Percentiles rank a stretch among this genome's conserved stretches.
Evolutionary conservation across 2,888 invertebrate genomes (phyloP).

Genomic region (Lasius fuliginosus): DNA sequence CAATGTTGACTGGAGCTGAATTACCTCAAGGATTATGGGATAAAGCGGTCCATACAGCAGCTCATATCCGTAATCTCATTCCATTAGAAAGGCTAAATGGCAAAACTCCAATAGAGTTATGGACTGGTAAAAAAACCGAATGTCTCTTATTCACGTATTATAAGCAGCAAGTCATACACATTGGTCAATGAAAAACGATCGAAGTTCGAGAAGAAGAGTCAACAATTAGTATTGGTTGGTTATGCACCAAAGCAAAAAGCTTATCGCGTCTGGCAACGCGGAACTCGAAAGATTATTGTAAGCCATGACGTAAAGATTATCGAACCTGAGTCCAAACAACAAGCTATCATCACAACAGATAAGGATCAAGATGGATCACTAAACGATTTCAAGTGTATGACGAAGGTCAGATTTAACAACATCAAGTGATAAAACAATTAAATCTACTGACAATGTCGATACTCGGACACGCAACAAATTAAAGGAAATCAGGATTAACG

Average conservation of each 20-base stretch:
- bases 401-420: background rate
- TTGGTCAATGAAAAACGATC: background rate
- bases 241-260: background rate
- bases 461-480: background rate
- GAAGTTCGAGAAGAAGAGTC: conserved; percentile 11
- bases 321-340: background rate
- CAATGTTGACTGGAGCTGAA: background rate
- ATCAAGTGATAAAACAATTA: background rate
- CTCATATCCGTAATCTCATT: background rate
- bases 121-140: background rate
- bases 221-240: background rate
- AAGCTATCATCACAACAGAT: background rate
- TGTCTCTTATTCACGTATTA: background rate
- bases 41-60: background rate
- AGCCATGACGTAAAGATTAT: background rate
- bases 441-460: background rate
- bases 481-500: no score
- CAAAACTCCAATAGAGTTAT: background rate
- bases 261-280: conserved; percentile 5
- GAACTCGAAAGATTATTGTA: background rate
- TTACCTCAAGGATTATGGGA: background rate
- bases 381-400: background rate
- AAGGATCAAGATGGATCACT: background rate
- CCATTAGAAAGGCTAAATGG: background rate
- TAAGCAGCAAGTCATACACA: background rate